Percentiles rank a stretch among this genome's conserved stretches.
These are phyloP conservation scores for Myzus persicae DNA, from an alignment of 1,140 invertebrate species.

Conservation along the genomic window DNA sequence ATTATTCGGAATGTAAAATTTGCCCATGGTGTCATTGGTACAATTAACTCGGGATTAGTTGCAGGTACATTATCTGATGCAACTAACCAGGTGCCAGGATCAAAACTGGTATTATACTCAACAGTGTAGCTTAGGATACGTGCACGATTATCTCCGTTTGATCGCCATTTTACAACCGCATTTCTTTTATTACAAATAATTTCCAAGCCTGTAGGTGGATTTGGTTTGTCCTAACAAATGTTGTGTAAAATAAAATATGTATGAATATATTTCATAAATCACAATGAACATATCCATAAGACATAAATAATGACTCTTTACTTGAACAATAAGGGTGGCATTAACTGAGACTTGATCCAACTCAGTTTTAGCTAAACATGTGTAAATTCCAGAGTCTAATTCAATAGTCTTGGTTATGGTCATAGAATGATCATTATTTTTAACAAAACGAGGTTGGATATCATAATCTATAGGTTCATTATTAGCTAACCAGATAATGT, in stretches of 20 bases:
- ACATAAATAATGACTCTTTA: slow-evolving; percentile 1
- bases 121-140: slow-evolving; percentile 92
- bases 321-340: slow-evolving; percentile 89
- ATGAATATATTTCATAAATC: background rate
- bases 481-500: slow-evolving; percentile 89
- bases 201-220: slow-evolving; percentile 76
- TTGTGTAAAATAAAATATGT: slow-evolving; percentile 6
- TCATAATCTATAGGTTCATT: slow-evolving; percentile 88
- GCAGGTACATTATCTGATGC: slow-evolving; percentile 78
- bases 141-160: slow-evolving; percentile 91
- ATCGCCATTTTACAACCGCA: slow-evolving; percentile 82
- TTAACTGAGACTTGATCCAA: slow-evolving; percentile 83
- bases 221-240: slow-evolving; percentile 81
- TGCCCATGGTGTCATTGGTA: slow-evolving; percentile 86
- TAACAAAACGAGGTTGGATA: slow-evolving; percentile 80
- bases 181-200: slow-evolving; percentile 76
- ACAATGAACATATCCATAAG: background rate
- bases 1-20: slow-evolving; percentile 97
- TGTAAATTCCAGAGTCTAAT: slow-evolving; percentile 93
- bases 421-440: slow-evolving; percentile 88
- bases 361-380: slow-evolving; percentile 91
- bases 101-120: slow-evolving; percentile 94
- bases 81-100: slow-evolving; percentile 88
- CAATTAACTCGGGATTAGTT: slow-evolving; percentile 77
- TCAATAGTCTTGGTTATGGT: slow-evolving; percentile 93